Conservation (phyloP, 2,888 invertebrate species). For the Notodonta dromedarius region DNA sequence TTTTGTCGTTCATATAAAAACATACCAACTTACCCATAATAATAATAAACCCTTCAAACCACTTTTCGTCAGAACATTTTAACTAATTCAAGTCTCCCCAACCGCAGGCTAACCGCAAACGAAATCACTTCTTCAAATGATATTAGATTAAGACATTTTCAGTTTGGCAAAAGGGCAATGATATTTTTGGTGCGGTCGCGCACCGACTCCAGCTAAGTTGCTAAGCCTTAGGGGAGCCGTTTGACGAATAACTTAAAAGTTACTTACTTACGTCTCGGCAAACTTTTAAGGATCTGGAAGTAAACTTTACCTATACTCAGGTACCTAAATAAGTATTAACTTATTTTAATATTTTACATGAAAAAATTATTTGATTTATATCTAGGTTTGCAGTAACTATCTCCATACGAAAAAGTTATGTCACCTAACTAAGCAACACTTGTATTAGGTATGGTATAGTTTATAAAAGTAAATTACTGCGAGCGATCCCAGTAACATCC, state of each 20-base stretch:
- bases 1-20: too few species aligned
- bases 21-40: background rate
- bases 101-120: slow-evolving; percentile 40
- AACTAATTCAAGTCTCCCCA: slow-evolving; percentile 27
- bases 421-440: too few species aligned
- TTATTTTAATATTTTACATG: too few species aligned
- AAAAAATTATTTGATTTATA: too few species aligned
- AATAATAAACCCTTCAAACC: slow-evolving; percentile 1
- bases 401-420: too few species aligned
- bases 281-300: background rate
- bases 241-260: slow-evolving; percentile 60
- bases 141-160: slow-evolving; percentile 40
- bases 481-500: background rate
- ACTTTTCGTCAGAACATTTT: slow-evolving; percentile 28
- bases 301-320: too few species aligned
- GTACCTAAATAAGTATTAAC: too few species aligned
- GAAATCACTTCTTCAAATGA: slow-evolving; percentile 37
- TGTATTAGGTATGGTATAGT: too few species aligned
- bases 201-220: slow-evolving; percentile 49
- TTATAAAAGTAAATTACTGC: too few species aligned
- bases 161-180: slow-evolving; percentile 41
- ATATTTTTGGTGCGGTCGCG: slow-evolving; percentile 57
- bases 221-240: slow-evolving; percentile 42
- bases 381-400: too few species aligned
- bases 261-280: slow-evolving; percentile 43